These are phyloP conservation scores for Eilema depressum DNA, from an alignment of 2,888 invertebrate species.

Conservation along the genomic window DNA sequence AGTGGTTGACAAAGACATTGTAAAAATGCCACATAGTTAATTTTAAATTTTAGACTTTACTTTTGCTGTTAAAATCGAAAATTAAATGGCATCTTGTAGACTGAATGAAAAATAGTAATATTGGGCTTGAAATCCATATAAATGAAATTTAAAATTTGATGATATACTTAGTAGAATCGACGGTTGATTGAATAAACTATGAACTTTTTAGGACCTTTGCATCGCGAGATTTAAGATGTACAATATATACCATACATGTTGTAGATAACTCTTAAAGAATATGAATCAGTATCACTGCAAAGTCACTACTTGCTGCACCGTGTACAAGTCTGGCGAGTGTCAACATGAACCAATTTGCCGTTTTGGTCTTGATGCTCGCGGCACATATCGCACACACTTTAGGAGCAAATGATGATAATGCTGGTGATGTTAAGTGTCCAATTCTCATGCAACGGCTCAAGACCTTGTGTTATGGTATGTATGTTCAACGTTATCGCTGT, in stretches of 20 bases:
- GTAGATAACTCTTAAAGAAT: not conserved
- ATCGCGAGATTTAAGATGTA: not conserved
- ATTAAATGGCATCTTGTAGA: too few relatives aligned
- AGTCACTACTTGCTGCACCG: not conserved
- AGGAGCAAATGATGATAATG: not conserved
- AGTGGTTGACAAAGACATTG: too few relatives aligned
- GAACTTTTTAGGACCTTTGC: not conserved
- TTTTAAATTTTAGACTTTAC: too few relatives aligned
- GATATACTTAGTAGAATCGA: too few relatives aligned
- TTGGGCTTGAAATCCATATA: too few relatives aligned
- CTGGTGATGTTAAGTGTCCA: not conserved
- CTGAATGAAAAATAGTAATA: too few relatives aligned
- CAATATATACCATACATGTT: not conserved
- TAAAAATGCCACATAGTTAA: too few relatives aligned
- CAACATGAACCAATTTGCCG: not conserved
- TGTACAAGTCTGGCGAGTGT: not conserved
- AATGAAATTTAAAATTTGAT: too few relatives aligned
- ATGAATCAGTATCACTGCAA: not conserved
- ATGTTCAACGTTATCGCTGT: too few relatives aligned
- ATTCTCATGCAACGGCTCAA: not conserved
- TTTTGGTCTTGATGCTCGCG: not conserved
- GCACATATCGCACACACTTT: not conserved
- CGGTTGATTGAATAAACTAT: too few relatives aligned
- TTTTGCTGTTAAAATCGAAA: too few relatives aligned
- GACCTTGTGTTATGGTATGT: conserved; percentile 6